These are phyloP conservation scores for Tympanuchus pallidicinctus DNA, from an alignment of 2,113 vertebrate genomes.

Conservation along the genomic window DNA sequence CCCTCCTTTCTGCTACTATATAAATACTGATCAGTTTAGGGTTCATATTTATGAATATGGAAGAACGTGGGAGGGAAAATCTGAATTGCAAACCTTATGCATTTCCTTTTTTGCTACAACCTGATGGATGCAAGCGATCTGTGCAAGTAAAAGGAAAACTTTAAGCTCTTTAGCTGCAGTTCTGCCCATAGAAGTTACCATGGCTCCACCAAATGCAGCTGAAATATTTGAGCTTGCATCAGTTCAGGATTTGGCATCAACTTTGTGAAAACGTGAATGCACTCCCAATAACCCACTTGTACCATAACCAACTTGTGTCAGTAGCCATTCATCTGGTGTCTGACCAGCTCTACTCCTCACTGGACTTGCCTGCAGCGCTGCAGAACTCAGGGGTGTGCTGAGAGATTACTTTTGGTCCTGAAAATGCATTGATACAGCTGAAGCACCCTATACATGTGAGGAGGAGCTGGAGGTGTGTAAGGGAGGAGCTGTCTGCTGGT, in stretches of 20 bases:
- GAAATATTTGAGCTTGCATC: not conserved
- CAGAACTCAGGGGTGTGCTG: fast-evolving
- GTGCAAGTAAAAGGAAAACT: not conserved
- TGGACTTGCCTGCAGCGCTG: not conserved
- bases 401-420: not conserved
- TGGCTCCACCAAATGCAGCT: fast-evolving
- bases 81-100: fast-evolving
- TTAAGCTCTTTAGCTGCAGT: not conserved
- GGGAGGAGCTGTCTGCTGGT: not conserved
- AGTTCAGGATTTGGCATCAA: fast-evolving
- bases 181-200: not conserved
- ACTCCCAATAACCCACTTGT: fast-evolving
- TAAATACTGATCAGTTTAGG: not conserved
- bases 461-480: not conserved
- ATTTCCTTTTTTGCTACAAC: fast-evolving
- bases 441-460: fast-evolving
- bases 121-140: not conserved
- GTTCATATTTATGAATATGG: fast-evolving
- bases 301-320: not conserved
- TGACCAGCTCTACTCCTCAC: fast-evolving
- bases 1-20: not conserved
- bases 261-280: fast-evolving
- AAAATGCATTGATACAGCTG: not conserved
- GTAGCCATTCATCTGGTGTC: fast-evolving
- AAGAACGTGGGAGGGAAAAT: too few species aligned